Percentiles rank a stretch among this genome's conserved stretches.
phyloP scores from a whole-genome alignment of 1,140 invertebrate species.

The Camponotus vicinus region DNA sequence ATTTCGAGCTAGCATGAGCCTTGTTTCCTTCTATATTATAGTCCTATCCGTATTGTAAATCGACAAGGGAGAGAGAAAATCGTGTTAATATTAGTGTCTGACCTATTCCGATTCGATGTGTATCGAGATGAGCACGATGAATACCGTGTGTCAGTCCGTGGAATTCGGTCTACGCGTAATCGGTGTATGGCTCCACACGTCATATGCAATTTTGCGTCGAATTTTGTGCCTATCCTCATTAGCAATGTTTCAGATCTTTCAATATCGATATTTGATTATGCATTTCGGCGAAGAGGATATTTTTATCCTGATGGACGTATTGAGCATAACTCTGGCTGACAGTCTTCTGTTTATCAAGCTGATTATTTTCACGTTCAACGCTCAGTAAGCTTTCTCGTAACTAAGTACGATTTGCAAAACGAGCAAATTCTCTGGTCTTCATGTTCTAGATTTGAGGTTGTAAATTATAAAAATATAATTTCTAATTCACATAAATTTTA shows the following conservation, averaged over 20 bases:
- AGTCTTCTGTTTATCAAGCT: slow-evolving; percentile 53
- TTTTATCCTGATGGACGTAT: neutral
- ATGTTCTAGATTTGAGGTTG: neutral
- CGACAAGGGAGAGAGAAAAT: neutral
- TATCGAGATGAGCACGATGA: neutral
- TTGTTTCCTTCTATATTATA: neutral
- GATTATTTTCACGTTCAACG: slow-evolving; percentile 27
- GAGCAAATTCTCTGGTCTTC: neutral
- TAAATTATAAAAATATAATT: neutral
- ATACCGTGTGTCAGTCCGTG: slow-evolving; percentile 23
- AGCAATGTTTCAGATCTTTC: neutral
- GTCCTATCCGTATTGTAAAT: neutral
- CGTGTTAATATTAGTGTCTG: neutral
- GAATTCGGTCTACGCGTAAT: slow-evolving; percentile 51
- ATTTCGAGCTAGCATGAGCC: too few species aligned
- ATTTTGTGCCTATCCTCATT: slow-evolving; percentile 13
- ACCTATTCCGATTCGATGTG: neutral
- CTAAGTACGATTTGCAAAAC: neutral
- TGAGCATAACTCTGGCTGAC: slow-evolving; percentile 38
- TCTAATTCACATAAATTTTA: too few species aligned
- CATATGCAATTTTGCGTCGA: slow-evolving; percentile 13
- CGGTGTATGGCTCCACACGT: slow-evolving; percentile 51
- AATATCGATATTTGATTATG: slow-evolving; percentile 44
- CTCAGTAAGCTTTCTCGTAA: slow-evolving; percentile 37
- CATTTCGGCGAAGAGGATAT: slow-evolving; percentile 5